Evolutionary conservation across 2,113 vertebrate genomes (phyloP).

Genomic region (Pristiophorus japonicus): DNA sequence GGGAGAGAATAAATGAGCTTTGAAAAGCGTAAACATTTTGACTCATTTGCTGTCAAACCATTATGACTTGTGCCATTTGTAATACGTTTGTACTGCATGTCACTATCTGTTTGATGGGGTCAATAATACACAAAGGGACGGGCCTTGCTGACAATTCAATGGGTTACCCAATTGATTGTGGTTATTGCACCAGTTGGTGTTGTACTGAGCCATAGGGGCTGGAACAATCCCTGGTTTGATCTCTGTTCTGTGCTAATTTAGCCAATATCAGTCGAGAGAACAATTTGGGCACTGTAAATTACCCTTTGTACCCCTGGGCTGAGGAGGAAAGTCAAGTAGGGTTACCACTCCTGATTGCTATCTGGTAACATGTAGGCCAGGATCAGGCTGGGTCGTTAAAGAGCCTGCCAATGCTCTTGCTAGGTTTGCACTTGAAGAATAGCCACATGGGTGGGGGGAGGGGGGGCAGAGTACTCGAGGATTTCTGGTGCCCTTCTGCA

Average conservation of each 20-base stretch:
- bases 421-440: slow-evolving; percentile 7
- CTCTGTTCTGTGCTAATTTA: neutral
- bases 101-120: neutral
- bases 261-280: neutral
- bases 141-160: neutral
- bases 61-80: neutral
- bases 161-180: neutral
- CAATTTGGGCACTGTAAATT: neutral
- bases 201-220: neutral
- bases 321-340: neutral
- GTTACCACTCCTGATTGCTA: neutral
- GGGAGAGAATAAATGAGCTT: neutral
- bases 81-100: neutral
- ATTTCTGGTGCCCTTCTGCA: neutral
- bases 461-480: neutral
- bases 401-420: neutral
- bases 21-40: neutral
- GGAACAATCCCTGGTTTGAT: neutral
- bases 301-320: neutral
- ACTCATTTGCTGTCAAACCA: neutral
- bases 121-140: neutral
- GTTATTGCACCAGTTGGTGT: neutral
- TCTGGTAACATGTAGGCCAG: neutral
- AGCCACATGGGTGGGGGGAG: too few species aligned
- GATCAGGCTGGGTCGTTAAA: neutral